Evolutionary conservation across 2,888 invertebrate genomes (phyloP).

Genomic region (Drosophila mimetica): DNA sequence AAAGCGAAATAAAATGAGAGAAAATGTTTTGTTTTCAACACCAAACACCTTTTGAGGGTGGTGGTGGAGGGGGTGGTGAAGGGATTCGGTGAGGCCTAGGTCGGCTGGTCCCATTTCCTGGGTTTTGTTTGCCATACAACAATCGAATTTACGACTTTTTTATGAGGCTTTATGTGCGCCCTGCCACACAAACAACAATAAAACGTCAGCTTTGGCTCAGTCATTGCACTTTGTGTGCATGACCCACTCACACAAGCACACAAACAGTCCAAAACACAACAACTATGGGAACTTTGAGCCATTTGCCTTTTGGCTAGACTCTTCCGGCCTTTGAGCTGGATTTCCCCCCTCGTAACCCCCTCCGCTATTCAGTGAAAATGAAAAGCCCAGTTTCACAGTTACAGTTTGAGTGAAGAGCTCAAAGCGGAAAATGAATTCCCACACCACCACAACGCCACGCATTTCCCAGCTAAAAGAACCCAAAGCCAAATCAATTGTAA

Average conservation of each 20-base stretch:
- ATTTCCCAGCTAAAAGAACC: slow-evolving; percentile 29
- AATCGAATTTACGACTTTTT: slow-evolving; percentile 77
- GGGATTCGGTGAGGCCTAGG: slow-evolving; percentile 13
- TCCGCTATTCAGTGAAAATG: slow-evolving; percentile 38
- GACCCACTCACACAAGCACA: slow-evolving; percentile 25
- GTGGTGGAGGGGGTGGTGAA: neutral
- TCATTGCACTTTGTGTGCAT: slow-evolving; percentile 68
- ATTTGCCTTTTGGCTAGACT: slow-evolving; percentile 67
- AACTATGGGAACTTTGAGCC: slow-evolving; percentile 55
- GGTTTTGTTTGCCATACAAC: slow-evolving; percentile 73
- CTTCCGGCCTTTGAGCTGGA: slow-evolving; percentile 67
- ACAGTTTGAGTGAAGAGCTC: slow-evolving; percentile 67
- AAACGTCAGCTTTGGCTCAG: slow-evolving; percentile 70
- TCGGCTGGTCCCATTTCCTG: slow-evolving; percentile 66
- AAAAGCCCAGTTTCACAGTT: slow-evolving; percentile 63
- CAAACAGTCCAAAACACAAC: slow-evolving; percentile 5
- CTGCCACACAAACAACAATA: slow-evolving; percentile 58
- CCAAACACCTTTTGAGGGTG: slow-evolving; percentile 70
- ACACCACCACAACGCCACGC: slow-evolving; percentile 15
- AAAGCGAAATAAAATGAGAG: slow-evolving; percentile 35
- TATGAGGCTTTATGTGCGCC: slow-evolving; percentile 70
- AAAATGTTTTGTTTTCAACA: slow-evolving; percentile 70
- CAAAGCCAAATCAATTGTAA: slow-evolving; percentile 70
- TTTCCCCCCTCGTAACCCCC: slow-evolving; percentile 2
- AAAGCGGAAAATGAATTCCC: slow-evolving; percentile 59